Evolutionary conservation across 1,140 invertebrate species (phyloP), one percentile per base, ranked within the genome.

Genomic region (Fopius arisanus): DNA sequence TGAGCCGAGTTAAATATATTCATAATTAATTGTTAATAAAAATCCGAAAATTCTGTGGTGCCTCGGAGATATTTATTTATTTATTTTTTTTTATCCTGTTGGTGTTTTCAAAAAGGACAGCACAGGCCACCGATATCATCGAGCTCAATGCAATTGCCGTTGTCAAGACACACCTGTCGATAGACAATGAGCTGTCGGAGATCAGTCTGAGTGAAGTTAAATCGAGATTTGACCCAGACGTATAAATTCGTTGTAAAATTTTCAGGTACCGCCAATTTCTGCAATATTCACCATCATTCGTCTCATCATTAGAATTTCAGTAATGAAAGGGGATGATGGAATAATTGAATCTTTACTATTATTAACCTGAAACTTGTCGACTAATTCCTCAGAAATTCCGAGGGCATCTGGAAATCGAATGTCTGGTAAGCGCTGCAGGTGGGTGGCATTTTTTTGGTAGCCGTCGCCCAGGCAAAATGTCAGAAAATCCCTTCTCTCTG

Each of bases 41-140:
- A n/a, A n/a, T n/a, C 14, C 43, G n/a, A 48, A 19, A 19, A 3
- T 48, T 37, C 33, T 37, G 33, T 4, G 33, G 12, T 37, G 7
- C 14, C 4, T 41, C 26, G 23, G 12, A 26, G n/a, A n/a, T n/a
- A n/a, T n/a, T n/a, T n/a, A n/a, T n/a, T n/a, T n/a, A n/a, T n/a
- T n/a, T n/a, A n/a, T n/a, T n/a, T n/a, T n/a, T n/a, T n/a, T n/a
- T n/a, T n/a, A n/a, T n/a, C n/a, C n/a, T n/a, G n/a, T n/a, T n/a
- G n/a, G n/a, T n/a, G n/a, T n/a, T n/a, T n/a, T 79, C 33, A 37
- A 48, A 81, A 79, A 3, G 78, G 80, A 74, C 80, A 81, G 23
- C 78, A 79, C 3, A 79, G 21, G 14, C 69, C 29, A 9, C 80
- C 78, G 19, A 81, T 77, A 48, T 81, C 78, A 16, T 70, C 67